Conservation (phyloP, 2,113 vertebrate species). For the Colossoma macropomum region DNA sequence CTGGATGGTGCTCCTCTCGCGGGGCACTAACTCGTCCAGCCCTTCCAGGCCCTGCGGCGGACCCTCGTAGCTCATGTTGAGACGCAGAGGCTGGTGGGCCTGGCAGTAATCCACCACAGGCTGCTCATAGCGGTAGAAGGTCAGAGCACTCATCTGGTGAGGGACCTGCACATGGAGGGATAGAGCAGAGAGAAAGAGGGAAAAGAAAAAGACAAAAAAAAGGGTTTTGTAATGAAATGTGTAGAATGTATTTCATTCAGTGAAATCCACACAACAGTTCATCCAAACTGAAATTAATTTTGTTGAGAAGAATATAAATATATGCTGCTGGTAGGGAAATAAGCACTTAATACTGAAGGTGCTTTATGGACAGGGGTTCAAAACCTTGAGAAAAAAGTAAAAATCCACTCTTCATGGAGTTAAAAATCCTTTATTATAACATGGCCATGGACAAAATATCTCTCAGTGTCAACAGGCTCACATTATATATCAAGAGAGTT, state of each 20-base stretch:
- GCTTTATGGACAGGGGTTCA: no score
- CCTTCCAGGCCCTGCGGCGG: constrained; percentile 76
- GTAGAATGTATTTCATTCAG: neutral
- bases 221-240: neutral
- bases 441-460: no score
- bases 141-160: constrained; percentile 82
- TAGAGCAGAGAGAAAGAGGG: constrained; percentile 31
- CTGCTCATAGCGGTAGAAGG: constrained; percentile 83
- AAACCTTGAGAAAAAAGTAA: no score
- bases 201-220: neutral
- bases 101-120: constrained; percentile 84
- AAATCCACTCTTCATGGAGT: no score
- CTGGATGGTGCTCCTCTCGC: constrained; percentile 77
- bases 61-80: constrained; percentile 81
- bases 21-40: constrained; percentile 73
- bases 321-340: no score
- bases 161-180: constrained; percentile 71
- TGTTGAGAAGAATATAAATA: no score
- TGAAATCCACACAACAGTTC: neutral
- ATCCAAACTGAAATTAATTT: no score
- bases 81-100: constrained; percentile 80
- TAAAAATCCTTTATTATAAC: no score
- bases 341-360: no score
- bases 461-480: no score
- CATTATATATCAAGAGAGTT: no score